phyloP scores from a whole-genome alignment of 2,113 vertebrate species.

The Canis aureus region DNA sequence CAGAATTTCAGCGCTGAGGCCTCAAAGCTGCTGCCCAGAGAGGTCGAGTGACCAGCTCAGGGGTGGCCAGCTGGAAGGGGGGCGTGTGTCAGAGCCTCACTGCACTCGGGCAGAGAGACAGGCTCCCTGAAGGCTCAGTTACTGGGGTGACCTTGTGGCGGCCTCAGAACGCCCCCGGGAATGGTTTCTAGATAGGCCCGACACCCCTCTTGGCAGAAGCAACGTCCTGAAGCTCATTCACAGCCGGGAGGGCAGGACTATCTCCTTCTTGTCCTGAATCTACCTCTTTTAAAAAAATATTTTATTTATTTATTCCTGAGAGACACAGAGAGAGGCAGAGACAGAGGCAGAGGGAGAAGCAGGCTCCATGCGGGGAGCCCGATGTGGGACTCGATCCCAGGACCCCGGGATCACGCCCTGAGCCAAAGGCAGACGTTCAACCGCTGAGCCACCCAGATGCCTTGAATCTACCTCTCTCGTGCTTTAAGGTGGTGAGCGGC shows the following conservation, averaged over 20 bases:
- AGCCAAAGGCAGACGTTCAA: too few species aligned
- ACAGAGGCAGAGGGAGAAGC: too few species aligned
- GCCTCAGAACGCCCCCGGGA: not conserved
- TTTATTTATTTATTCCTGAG: too few species aligned
- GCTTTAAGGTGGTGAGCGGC: not conserved
- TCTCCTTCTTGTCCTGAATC: not conserved
- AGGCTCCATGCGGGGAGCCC: too few species aligned
- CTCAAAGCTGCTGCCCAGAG: not conserved
- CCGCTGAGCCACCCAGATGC: too few species aligned
- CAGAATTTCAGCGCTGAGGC: not conserved
- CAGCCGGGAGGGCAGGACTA: too few species aligned
- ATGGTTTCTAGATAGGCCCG: not conserved
- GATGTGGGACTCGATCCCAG: too few species aligned
- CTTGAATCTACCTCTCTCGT: too few species aligned
- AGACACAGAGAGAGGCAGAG: too few species aligned
- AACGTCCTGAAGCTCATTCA: not conserved
- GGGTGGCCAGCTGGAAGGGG: fast-evolving
- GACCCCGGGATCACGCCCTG: too few species aligned
- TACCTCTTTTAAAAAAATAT: too few species aligned
- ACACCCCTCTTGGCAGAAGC: not conserved
- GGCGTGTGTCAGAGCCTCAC: not conserved
- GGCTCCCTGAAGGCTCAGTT: fast-evolving
- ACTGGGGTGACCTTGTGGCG: fast-evolving
- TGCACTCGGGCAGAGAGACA: not conserved
- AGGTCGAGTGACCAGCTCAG: not conserved